Evolutionary conservation across 2,113 vertebrate species (phyloP), one percentile per base, ranked within the genome.

Genomic region (Amphiprion percula): DNA sequence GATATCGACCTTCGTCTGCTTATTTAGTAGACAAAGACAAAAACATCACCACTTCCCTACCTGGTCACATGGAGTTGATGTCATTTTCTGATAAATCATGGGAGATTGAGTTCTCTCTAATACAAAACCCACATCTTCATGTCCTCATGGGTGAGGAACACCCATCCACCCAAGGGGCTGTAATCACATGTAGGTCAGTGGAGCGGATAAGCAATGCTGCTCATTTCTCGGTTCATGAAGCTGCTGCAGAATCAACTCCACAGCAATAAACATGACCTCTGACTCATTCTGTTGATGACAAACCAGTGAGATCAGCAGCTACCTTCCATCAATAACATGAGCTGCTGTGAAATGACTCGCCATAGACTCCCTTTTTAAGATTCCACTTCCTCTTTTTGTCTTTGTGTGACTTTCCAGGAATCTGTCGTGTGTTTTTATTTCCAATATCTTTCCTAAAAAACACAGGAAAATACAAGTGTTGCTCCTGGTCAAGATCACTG

Each of bases 241-340:
- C 28, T 2, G 19, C 71, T 60, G 65, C 66, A 69, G 23, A 62
- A 68, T 63, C 28, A 24, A 16, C 72, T 76, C 55, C 72, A 52
- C 24, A 44, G 28, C 63, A 26, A 47, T n/a, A 67, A 61, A 61
- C 69, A 39, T 68, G 62, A 85, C 74, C 60, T 59, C 33, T 56
- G 74, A 72, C 71, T 53, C 58, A 44, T 60, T 58, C 46, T 79
- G 46, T 3, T 46, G 68, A 69, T 69, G 64, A 58, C 73, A 47
- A 16, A 52, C 67, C 41, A 47, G n/a, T 83, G 82, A 73, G 26
- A 37, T 78, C 88, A 84, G 47, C 56, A 11, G 53, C 3, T 82
- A 63, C 46, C 14, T 10, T 1, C 19, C 68, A 28, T 71, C 30
- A 74, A 61, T 28, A 65, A 61, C 49, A n/a, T 10, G 33, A 37